Base-by-base conservation (phyloP, 2,888 invertebrate species). In the Tachina fera region DNA sequence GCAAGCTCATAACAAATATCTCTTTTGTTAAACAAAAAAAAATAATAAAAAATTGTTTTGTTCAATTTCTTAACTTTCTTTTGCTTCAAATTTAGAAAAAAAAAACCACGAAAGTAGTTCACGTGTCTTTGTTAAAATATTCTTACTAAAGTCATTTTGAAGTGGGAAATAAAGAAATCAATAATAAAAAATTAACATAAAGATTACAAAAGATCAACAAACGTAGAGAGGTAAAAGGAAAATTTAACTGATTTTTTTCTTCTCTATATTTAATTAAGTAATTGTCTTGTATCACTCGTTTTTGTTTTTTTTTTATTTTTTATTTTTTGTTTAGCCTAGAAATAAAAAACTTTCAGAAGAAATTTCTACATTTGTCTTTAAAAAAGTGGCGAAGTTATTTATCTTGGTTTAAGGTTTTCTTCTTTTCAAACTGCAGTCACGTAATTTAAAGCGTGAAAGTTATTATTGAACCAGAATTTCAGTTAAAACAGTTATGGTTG, bases 391-490 rank as follows among this genome's bases (percentile, higher is more conserved):
- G 75, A 71, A 78, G 78, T 71, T 86, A 71, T 78, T 78, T 83
- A 68, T 65, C 56, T 70, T 60, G 72, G 47, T 58, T 56, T 58
- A 22, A 76, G 72, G 61, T 61, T 77, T 74, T 81, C 78, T 78
- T 76, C 63, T 76, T 80, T 80, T 56, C 65, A 74, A 86, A 86
- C 83, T 85, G 87, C 85, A 80, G 84, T 87, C 87, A 88, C 87
- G 87, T 88, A 87, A 87, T 83, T 87, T 84, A 85, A 88, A 87
- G 88, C 87, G 88, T 87, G 88, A 88, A 88, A 88, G 88, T 88
- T 88, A 87, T 88, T 88, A 86, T 83, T 86, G 87, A 87, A 87
- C 86, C 83, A 86, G 86, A 86, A 86, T 86, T 86, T 86, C 72
- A 47, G 83, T 76, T 76, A 63, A 79, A 72, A 53, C 49, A 58